Conservation (phyloP, 2,113 vertebrate species). For the Psittacula cyanocephala region DNA sequence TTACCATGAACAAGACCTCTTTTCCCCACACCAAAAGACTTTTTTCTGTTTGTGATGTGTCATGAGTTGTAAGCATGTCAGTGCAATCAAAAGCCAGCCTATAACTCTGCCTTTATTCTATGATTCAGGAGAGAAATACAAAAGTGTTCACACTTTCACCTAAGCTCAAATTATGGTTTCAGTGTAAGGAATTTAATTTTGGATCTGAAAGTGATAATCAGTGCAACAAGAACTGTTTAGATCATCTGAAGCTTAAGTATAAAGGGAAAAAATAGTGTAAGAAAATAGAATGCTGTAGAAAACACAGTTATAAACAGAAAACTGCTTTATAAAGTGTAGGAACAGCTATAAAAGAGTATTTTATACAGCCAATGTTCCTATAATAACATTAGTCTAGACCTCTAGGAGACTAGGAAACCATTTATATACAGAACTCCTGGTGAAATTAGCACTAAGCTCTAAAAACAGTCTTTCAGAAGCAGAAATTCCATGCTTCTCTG, state of each 20-base stretch:
- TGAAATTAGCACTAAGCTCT: slow-evolving; percentile 8
- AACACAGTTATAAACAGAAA: neutral
- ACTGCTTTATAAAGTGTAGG: neutral
- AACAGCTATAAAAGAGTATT: slow-evolving; percentile 17
- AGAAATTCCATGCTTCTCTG: neutral
- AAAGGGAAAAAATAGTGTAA: neutral
- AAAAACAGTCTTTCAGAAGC: slow-evolving; percentile 12
- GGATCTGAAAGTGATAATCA: neutral
- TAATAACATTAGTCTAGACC: neutral
- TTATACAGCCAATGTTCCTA: neutral
- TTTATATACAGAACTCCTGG: neutral
- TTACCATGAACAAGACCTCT: neutral
- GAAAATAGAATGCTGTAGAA: neutral
- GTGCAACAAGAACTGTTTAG: slow-evolving; percentile 14
- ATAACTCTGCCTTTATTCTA: neutral
- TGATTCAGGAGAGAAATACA: neutral
- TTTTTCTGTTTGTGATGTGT: neutral
- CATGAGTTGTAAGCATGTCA: neutral
- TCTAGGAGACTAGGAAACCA: neutral
- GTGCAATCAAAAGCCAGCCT: neutral
- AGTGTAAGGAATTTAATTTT: neutral
- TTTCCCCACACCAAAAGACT: neutral
- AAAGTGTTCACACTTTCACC: neutral
- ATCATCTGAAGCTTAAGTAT: neutral
- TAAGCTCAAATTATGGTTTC: neutral